These are phyloP conservation scores for Leptinotarsa undecemlineata DNA, from an alignment of 1,140 invertebrate genomes.

Conservation along the genomic window DNA sequence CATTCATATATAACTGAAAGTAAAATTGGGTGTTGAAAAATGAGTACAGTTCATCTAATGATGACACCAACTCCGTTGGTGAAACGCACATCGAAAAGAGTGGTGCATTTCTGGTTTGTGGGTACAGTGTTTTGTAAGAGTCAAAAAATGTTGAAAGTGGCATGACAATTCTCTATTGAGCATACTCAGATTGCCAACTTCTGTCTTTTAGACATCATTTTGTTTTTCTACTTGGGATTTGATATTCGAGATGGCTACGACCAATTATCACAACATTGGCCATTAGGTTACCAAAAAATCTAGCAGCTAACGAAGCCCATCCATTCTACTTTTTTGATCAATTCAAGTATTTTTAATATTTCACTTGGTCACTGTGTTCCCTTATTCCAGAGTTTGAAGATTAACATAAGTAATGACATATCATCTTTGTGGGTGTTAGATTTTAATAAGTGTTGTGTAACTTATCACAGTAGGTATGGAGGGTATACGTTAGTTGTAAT, in stretches of 20 bases:
- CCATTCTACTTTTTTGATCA: background rate
- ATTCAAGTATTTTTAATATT: conserved; percentile 14
- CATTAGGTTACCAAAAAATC: conserved; percentile 23
- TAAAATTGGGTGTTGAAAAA: too few species aligned
- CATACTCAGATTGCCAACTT: too few species aligned
- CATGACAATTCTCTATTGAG: too few species aligned
- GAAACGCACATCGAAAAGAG: too few species aligned
- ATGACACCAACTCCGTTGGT: too few species aligned
- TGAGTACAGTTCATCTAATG: too few species aligned
- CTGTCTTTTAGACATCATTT: background rate
- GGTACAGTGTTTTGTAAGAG: too few species aligned
- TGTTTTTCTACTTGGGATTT: background rate
- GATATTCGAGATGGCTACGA: conserved; percentile 19
- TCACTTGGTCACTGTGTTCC: conserved; percentile 23
- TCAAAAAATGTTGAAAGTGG: too few species aligned
- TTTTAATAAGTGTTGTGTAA: conserved; percentile 28
- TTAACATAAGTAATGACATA: conserved; percentile 24
- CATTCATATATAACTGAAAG: too few species aligned
- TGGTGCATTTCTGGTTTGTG: too few species aligned
- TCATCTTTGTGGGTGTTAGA: conserved; percentile 26
- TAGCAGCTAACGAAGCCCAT: conserved; percentile 23
- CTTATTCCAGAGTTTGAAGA: conserved; percentile 8
- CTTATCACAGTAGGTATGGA: conserved; percentile 22
- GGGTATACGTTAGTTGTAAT: conserved; percentile 24
- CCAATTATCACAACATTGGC: conserved; percentile 25